Evolutionary conservation across 1,140 invertebrate genomes (phyloP), one percentile per base, ranked within the genome.

Genomic region (Bicyclus anynana): DNA sequence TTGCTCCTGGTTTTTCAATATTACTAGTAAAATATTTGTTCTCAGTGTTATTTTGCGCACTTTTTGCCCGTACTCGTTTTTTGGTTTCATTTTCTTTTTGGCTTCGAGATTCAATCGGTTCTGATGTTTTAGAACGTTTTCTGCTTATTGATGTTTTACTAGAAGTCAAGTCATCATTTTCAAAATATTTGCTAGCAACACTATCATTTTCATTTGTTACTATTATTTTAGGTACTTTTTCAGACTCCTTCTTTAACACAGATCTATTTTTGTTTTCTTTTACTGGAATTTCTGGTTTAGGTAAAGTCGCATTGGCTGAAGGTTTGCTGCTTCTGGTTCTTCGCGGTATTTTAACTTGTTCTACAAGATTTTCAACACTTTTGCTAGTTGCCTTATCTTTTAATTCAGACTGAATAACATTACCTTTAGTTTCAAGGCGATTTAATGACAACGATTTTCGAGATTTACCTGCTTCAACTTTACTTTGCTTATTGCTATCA

Each of bases 21-120:
- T 60, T 51, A 44, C 62, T 52, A 62, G 14, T 35, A 7, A 87
- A 87, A 70, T 82, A 87, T 80, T 85, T 84, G 51, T 80, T 85
- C 14, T 61, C 33, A 51, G 29, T 69, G 6, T 61, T 65, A 47
- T 12, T 14, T 26, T 74, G 72, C 7, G 71, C 68, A 77, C 77
- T 88, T 69, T 73, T 78, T 21, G 77, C 74, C 48, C 79, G 72
- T 55, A 44, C 26, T 65, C 72, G 69, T 60, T 53, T 63, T 21
- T 40, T 12, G n/a, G 29, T 20, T 53, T 52, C 42, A 2, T 51
- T 51, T 37, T 55, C 29, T 70, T 64, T 49, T 46, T 29, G 58
- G 18, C 63, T 50, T 52, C 47, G 21, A 9, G 44, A 58, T 40
- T 20, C 40, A 48, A 53, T 61, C 18, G 68, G 40, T 56, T 74